Evolutionary conservation across 37 sponge, comb jelly and placozoan species (phyloP), one percentile per base, ranked within the genome.

Genomic region (Lycopodina hypogea): DNA sequence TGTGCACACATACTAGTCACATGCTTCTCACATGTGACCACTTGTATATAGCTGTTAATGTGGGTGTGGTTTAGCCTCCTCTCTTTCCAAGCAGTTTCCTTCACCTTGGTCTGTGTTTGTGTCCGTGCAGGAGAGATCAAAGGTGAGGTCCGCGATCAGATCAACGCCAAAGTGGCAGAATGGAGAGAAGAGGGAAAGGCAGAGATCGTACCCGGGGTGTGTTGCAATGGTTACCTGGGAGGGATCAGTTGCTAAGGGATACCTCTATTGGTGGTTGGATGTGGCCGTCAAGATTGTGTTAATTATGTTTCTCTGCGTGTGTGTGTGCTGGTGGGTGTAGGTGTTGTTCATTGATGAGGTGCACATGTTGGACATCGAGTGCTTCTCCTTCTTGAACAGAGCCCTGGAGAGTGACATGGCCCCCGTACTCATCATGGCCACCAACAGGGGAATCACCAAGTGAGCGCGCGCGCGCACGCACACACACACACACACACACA

Each of bases 111-210:
- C 9, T 45, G 12, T 59, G 4, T 12, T 26, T 28, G n/a, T 18
- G 12, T 59, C 12, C 28, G 4, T 59, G 88, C 97, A 50, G 97
- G 98, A 3, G 98, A 97, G 84, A 97, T 97, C 37, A 97, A 97
- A 62, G 64, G 76, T 23, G 98, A 97, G 76, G 95, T 97, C 0
- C 51, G 98, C n/a, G 98, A 97, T 28, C 98, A 97, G 87, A 97
- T 97, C 78, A 97, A 94, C 63, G 73, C 88, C 14, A 97, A 97
- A 73, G 95, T 97, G 41, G 90, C 95, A 1, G 98, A 97, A 79
- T 97, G 98, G 98, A 77, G 98, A 41, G 98, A 97, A 64, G 98
- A 97, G 68, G 98, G 98, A 29, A 97, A 97, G 70, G 98, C 95
- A 17, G 98, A 97, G 83, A 92, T 97, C 19, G 98, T 97, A 14